phyloP scores from a whole-genome alignment of 2,888 invertebrate species.

The Dione vanillae region DNA sequence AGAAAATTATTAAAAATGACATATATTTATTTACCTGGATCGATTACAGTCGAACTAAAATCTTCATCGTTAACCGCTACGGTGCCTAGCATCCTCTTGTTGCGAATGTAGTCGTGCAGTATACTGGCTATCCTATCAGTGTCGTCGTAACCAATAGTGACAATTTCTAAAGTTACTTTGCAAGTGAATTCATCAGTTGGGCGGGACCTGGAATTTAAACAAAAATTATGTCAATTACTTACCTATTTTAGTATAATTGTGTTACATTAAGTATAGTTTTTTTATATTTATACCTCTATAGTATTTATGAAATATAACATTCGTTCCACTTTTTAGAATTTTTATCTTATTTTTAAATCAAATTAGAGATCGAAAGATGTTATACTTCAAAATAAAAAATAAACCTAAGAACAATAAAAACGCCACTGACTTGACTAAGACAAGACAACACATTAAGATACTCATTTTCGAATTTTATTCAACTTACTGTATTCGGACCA shows the following conservation, averaged over 20 bases:
- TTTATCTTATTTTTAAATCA: no score
- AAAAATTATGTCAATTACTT: not conserved
- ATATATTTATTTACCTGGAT: conserved; percentile 60
- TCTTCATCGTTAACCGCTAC: conserved; percentile 83
- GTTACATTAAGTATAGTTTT: no score
- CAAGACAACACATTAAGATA: no score
- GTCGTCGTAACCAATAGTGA: conserved; percentile 84
- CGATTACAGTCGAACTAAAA: conserved; percentile 78
- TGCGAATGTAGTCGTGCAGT: conserved; percentile 84
- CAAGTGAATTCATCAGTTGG: conserved; percentile 85
- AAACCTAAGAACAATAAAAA: no score
- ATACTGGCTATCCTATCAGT: conserved; percentile 77
- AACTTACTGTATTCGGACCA: conserved; percentile 89
- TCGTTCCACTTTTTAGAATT: no score
- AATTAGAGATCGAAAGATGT: no score
- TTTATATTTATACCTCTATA: no score
- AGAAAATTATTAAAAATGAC: not conserved
- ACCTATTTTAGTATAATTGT: no score
- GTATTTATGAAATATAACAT: no score
- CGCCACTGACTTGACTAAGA: no score
- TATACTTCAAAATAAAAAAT: no score
- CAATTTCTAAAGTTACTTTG: conserved; percentile 88
- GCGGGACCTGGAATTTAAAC: conserved; percentile 72
- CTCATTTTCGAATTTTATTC: not conserved
- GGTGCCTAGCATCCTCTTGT: conserved; percentile 79